Evolutionary conservation across 2,888 invertebrate genomes (phyloP), one percentile per base, ranked within the genome.

Genomic region (Troilus luridus): DNA sequence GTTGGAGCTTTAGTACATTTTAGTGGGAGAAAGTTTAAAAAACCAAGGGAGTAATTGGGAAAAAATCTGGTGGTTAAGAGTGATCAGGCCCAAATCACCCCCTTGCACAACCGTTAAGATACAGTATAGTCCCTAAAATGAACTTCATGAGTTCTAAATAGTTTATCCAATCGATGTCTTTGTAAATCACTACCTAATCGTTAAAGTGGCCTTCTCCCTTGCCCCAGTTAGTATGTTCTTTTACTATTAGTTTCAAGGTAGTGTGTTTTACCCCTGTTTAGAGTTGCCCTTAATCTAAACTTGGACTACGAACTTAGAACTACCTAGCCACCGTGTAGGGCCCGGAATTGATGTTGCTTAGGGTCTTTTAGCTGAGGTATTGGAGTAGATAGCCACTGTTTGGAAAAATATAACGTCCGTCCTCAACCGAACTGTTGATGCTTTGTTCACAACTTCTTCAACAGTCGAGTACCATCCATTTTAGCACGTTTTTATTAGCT

Each of bases 251-350:
- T 77, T 77, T 77, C 27, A 27, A 77, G 41, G 72, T 41, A 41
- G 72, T 77, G 41, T 77, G 72, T 77, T 77, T 77, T 77, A 77
- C 72, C 41, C 17, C 72, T 77, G 72, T 27, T 77, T 41, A 77
- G 41, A 41, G 27, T 77, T 77, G 17, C 27, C 72, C 72, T 41
- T 77, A 77, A 77, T 77, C 72, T 77, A 77, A 77, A 77, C 72
- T 27, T 77, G 72, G 72, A 77, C 72, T 41, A 9, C 14, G 0
- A 77, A 77, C 72, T 77, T 77, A 17, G 72, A 41, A 77, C 72
- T 27, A 77, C 72, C 41, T 77, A 77, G 41, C 72, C 17, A 77
- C 17, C 72, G 41, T 77, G 72, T 77, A 77, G 17, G 17, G 67
- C 41, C 19, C 41, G 72, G 19, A 41, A 77, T 77, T 77, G 41